Conservation (phyloP, 1,140 invertebrate species). For the Trichoplusia ni region DNA sequence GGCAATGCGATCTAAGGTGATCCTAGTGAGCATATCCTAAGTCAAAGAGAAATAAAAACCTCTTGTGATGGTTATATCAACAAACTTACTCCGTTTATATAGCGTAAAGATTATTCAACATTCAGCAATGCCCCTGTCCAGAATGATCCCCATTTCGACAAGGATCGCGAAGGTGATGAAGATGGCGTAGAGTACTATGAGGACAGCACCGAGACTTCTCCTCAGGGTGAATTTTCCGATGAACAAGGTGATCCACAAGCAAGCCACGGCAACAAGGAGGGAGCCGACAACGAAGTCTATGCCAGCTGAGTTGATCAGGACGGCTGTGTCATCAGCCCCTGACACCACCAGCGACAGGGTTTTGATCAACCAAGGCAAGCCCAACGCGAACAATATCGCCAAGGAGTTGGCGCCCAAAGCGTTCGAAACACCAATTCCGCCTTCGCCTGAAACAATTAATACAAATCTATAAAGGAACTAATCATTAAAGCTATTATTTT, state of each 20-base stretch:
- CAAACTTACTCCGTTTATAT: conserved; percentile 1
- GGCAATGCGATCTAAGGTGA: neutral
- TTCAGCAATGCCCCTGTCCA: conserved; percentile 42
- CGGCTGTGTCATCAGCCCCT: conserved; percentile 64
- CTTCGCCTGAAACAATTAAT: conserved; percentile 85
- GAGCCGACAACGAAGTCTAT: conserved; percentile 86
- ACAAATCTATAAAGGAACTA: neutral
- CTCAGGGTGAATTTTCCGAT: conserved; percentile 83
- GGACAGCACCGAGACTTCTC: conserved; percentile 82
- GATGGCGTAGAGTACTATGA: conserved; percentile 83
- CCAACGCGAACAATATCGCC: conserved; percentile 92
- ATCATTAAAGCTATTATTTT: too few relatives aligned
- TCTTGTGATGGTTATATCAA: conserved; percentile 3
- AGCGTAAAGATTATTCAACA: conserved; percentile 1
- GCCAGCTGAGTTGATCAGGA: conserved; percentile 82
- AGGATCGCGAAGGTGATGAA: conserved; percentile 84
- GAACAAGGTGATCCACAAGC: conserved; percentile 82
- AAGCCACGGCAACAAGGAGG: conserved; percentile 82
- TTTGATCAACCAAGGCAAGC: conserved; percentile 92
- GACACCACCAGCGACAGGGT: conserved; percentile 82
- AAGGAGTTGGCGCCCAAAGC: conserved; percentile 92
- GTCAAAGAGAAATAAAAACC: conserved; percentile 3
- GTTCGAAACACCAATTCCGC: conserved; percentile 92
- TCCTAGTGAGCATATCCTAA: neutral
- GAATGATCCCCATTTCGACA: conserved; percentile 66